Evolutionary conservation across 1,140 invertebrate genomes (phyloP), one percentile per base, ranked within the genome.

Genomic region (Trachymyrmex septentrionalis): DNA sequence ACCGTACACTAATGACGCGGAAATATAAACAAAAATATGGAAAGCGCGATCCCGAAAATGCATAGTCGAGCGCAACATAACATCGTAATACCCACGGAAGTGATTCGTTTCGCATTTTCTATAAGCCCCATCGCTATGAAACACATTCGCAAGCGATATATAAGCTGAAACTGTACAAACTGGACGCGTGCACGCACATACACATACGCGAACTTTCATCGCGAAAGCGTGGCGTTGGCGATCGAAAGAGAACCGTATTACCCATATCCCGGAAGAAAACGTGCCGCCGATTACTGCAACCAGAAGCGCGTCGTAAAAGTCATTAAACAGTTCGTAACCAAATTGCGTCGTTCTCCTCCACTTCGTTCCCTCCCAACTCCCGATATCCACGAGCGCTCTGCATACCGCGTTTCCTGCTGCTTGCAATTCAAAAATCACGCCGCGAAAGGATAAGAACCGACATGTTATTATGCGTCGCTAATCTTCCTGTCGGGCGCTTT

Each of bases 271-370:
- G 89, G 89, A 90, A 90, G 89, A 90, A 90, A 90, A 80, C 78
- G 61, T 21, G 59, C 53, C 44, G 30, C 53, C 66, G 77, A 55
- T 86, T 90, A 86, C 75, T 50, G 88, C 84, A 89, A 89, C 84
- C 59, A 64, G 71, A 85, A 88, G 72, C 86, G 72, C 88, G 87
- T 76, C 66, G 78, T 90, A 90, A 78, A 90, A 87, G 69, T 53
- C 30, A 89, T 89, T 87, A 87, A 90, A 87, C 66, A 82, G 81
- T 82, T 90, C 86, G 64, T 90, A 90, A 87, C 88, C 76, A 64
- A 90, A 86, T 82, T 90, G 64, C 89, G 53, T 87, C 57, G 80
- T 59, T 67, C 64, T 21, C 64, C 19, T 16, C 1, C 21, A 27
- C 69, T 19, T 34, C 16, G 4, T 9, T 19, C 19, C 50, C 16